Evolutionary conservation across 2,113 vertebrate genomes (phyloP).

Genomic region (Cygnus atratus): DNA sequence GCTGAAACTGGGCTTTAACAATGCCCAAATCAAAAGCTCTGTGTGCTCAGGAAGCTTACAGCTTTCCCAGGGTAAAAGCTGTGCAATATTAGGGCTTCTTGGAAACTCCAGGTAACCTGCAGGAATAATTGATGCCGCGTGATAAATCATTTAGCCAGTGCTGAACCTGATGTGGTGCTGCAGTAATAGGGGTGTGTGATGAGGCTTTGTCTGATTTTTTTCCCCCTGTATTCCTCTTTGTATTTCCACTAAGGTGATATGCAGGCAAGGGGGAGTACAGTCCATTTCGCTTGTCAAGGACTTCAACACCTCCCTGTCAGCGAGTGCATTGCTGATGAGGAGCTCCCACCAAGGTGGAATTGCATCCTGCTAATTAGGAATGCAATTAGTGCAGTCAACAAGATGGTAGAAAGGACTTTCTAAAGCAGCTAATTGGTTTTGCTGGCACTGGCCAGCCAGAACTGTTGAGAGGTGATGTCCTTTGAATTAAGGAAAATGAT

Average conservation of each 20-base stretch:
- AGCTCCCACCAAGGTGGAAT: background rate
- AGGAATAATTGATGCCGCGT: background rate
- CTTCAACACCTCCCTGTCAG: background rate
- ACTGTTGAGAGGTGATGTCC: background rate
- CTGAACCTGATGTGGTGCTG: background rate
- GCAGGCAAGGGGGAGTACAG: background rate
- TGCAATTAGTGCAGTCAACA: background rate
- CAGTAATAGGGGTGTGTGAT: background rate
- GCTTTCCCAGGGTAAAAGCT: background rate
- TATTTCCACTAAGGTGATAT: background rate
- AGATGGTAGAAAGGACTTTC: background rate
- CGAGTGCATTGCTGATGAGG: background rate
- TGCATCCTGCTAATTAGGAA: slow-evolving; percentile 20
- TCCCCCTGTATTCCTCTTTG: background rate
- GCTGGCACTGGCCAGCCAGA: background rate
- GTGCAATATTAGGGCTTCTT: background rate
- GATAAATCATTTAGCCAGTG: slow-evolving; percentile 4
- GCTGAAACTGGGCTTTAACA: background rate
- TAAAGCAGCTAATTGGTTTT: slow-evolving; percentile 42
- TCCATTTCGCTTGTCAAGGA: background rate
- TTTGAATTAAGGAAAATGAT: background rate
- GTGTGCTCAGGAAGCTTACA: background rate
- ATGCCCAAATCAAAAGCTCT: background rate
- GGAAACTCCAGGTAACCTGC: background rate
- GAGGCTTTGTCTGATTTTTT: background rate